phyloP scores from a whole-genome alignment of 2,797 vertebrate species.

The Cichlasoma orientale region DNA sequence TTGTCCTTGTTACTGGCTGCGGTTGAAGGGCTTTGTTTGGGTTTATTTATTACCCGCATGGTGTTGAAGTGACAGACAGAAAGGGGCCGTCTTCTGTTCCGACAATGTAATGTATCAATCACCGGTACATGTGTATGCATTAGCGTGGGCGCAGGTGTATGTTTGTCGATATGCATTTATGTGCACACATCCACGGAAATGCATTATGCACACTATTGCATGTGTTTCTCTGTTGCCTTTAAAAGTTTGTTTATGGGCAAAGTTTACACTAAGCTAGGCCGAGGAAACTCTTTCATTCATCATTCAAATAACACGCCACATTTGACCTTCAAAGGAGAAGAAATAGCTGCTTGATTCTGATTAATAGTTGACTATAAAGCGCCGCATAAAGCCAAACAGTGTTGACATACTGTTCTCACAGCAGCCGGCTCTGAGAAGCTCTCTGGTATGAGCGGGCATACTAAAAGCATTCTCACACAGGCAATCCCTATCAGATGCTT shows the following conservation, averaged over 20 bases:
- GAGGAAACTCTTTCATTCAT: conserved; percentile 7
- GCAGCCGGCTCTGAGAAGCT: conserved; percentile 22
- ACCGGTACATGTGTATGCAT: conserved; percentile 9
- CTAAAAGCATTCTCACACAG: conserved; percentile 32
- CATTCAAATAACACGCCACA: conserved; percentile 20
- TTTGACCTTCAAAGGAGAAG: conserved; percentile 33
- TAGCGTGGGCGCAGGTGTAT: conserved; percentile 4
- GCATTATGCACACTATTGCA: neutral
- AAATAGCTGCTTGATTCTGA: conserved; percentile 20
- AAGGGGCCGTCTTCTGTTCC: conserved; percentile 15
- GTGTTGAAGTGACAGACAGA: conserved; percentile 42
- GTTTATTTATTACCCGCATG: conserved; percentile 58
- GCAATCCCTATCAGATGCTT: conserved; percentile 53
- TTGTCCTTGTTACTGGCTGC: conserved; percentile 57
- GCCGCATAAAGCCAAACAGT: conserved; percentile 28
- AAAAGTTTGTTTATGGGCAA: conserved; percentile 19
- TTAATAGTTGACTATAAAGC: conserved; percentile 43
- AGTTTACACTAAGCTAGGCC: neutral
- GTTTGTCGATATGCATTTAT: neutral
- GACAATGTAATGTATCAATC: conserved; percentile 31
- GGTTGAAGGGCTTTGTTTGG: conserved; percentile 54
- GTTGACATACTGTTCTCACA: conserved; percentile 48
- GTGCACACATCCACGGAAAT: neutral
- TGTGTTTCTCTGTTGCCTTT: conserved; percentile 3
- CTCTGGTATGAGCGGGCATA: conserved; percentile 26